phyloP scores from a whole-genome alignment of 1,140 invertebrate genomes.

The Drosophila pallidifrons region DNA sequence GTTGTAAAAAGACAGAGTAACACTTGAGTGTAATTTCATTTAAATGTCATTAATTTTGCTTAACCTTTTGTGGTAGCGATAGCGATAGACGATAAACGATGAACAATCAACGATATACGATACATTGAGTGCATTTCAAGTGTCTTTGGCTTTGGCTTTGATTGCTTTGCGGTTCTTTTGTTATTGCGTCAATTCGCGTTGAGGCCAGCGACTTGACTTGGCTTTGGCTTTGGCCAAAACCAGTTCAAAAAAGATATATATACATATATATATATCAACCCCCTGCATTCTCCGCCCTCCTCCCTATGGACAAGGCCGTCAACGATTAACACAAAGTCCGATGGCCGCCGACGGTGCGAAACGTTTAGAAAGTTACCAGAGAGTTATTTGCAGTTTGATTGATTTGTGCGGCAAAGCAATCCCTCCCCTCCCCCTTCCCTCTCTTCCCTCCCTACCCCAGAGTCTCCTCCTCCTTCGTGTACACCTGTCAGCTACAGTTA shows the following conservation, averaged over 20 bases:
- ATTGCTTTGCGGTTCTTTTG: slow-evolving; percentile 58
- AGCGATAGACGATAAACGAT: neutral
- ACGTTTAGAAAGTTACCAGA: slow-evolving; percentile 43
- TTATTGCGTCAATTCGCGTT: slow-evolving; percentile 30
- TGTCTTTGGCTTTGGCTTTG: slow-evolving; percentile 52
- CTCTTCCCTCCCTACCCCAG: neutral
- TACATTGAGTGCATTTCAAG: neutral
- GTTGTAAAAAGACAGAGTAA: neutral
- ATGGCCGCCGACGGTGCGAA: slow-evolving; percentile 9
- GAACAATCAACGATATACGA: slow-evolving; percentile 11
- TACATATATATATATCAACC: neutral
- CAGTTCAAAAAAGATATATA: slow-evolving; percentile 10
- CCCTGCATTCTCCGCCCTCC: slow-evolving; percentile 26
- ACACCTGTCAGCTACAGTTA: slow-evolving; percentile 20
- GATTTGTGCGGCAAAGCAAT: slow-evolving; percentile 23
- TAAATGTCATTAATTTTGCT: slow-evolving; percentile 1
- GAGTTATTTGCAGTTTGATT: slow-evolving; percentile 36
- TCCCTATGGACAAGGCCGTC: slow-evolving; percentile 46
- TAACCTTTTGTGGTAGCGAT: slow-evolving; percentile 25
- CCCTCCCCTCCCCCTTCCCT: neutral
- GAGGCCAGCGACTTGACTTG: slow-evolving; percentile 40
- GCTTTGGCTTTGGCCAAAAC: slow-evolving; percentile 11
- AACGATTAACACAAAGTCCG: neutral
- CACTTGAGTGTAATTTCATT: neutral
- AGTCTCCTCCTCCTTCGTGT: neutral